Percentiles rank a stretch among this genome's conserved stretches.
These are phyloP conservation scores for Orientallactaga sibirica DNA, from an alignment of 2,797 vertebrate genomes.

Conservation along the genomic window DNA sequence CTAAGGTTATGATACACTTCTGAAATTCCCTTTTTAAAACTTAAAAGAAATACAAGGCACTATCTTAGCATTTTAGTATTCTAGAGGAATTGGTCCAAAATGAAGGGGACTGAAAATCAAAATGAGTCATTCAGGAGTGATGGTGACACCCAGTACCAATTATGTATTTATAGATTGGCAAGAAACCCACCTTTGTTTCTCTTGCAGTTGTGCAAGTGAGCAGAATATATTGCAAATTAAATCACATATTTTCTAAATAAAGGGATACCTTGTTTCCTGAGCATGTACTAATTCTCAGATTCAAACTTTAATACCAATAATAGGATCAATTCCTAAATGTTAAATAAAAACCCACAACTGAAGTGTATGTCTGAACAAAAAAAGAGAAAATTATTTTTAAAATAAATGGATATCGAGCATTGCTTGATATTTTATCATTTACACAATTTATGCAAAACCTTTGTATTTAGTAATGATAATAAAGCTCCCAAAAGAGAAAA, in stretches of 20 bases:
- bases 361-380: neutral
- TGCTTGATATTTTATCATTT: conserved; percentile 21
- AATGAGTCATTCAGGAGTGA: neutral
- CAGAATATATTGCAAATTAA: no score
- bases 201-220: conserved; percentile 23
- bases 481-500: neutral
- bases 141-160: neutral
- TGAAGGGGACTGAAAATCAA: neutral
- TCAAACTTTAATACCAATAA: neutral
- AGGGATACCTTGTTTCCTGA: neutral
- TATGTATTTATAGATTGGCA: neutral
- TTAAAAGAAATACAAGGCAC: neutral
- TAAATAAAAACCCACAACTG: neutral
- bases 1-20: neutral
- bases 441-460: neutral
- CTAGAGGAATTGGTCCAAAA: neutral
- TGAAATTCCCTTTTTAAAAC: neutral
- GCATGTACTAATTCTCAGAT: neutral
- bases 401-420: neutral
- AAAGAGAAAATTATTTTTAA: neutral
- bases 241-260: neutral
- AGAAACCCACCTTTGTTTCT: neutral
- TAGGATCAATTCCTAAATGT: no score
- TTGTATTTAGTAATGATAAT: neutral
- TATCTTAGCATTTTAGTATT: neutral